phyloP scores from a whole-genome alignment of 2,888 invertebrate genomes.

The Acanthosepion esculentum region DNA sequence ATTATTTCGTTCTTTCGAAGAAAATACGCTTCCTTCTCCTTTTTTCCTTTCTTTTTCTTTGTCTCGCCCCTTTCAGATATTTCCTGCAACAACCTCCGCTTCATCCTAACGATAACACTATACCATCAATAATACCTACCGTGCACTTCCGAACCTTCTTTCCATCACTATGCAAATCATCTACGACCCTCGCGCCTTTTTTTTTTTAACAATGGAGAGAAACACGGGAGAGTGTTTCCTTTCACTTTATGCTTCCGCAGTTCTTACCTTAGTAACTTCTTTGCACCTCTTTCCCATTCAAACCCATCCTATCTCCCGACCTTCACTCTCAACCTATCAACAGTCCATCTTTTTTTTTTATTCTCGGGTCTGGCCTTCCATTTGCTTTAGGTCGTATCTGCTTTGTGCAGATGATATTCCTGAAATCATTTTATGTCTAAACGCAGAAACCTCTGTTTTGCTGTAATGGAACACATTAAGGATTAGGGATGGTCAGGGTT shows the following conservation, averaged over 20 bases:
- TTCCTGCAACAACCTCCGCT: background rate
- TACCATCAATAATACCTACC: background rate
- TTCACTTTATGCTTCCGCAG: background rate
- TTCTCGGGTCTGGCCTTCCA: background rate
- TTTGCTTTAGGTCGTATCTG: background rate
- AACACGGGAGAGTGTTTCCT: background rate
- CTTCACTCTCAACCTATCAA: background rate
- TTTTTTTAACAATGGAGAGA: background rate
- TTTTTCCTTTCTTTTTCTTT: too few species aligned
- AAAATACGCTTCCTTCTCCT: too few species aligned
- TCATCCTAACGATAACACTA: background rate
- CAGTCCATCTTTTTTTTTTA: background rate
- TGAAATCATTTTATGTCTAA: conserved; percentile 9
- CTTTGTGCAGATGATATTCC: background rate
- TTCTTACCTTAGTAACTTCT: background rate
- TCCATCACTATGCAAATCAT: background rate
- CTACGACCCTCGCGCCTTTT: background rate
- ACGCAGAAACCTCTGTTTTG: background rate
- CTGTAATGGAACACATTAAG: background rate
- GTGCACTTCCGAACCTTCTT: background rate
- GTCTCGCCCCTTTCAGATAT: background rate
- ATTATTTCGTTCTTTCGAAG: too few species aligned
- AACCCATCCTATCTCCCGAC: background rate
- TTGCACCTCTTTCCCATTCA: background rate
- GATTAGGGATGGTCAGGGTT: conserved; percentile 33